Percentiles rank a stretch among this genome's conserved stretches.
phyloP scores from a whole-genome alignment of 2,113 vertebrate species.

The Saguinus imperator region DNA sequence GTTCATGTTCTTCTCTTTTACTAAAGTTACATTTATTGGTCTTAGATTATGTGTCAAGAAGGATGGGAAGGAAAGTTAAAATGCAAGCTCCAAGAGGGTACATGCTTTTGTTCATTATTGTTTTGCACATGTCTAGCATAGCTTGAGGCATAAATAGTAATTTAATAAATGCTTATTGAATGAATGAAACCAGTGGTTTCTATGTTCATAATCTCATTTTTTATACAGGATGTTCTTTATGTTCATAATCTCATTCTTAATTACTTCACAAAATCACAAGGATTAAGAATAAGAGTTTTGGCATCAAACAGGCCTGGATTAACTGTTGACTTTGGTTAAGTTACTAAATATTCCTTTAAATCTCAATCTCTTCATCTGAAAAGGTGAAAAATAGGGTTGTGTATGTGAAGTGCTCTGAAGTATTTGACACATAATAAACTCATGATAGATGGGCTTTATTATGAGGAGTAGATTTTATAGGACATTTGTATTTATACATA shows the following conservation, averaged over 20 bases:
- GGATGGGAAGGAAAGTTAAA: background rate
- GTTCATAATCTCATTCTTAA: background rate
- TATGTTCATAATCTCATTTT: background rate
- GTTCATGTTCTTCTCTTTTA: background rate
- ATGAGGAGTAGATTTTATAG: background rate
- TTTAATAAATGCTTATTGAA: conserved; percentile 41
- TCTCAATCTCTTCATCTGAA: background rate
- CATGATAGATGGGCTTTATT: background rate
- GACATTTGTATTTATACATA: background rate
- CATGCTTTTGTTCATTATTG: background rate
- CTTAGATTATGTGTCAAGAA: background rate
- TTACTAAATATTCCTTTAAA: background rate
- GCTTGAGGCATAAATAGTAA: background rate
- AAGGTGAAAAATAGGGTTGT: background rate
- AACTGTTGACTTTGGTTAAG: background rate
- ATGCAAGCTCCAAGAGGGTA: background rate
- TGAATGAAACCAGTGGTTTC: background rate
- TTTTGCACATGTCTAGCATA: background rate
- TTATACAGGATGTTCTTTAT: background rate
- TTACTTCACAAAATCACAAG: background rate
- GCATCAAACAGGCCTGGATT: background rate
- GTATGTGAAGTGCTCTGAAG: background rate
- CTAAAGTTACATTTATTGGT: background rate
- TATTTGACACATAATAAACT: background rate
- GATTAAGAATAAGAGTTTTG: background rate